Evolutionary conservation across 2,797 vertebrate species (phyloP), one percentile per base, ranked within the genome.

Genomic region (Botia kubotai): DNA sequence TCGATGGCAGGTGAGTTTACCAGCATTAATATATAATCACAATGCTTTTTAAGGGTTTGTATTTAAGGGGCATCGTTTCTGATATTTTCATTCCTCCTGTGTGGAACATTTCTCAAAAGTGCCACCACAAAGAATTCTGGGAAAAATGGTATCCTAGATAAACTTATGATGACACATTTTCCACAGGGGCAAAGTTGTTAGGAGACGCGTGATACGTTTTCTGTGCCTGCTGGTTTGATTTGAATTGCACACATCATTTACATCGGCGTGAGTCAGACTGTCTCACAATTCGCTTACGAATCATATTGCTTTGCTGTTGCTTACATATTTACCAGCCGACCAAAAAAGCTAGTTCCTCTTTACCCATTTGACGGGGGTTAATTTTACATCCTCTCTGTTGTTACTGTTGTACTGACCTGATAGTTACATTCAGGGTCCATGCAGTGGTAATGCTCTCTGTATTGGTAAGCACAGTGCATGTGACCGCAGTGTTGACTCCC

Each of bases 381-480:
- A 8, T 68, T 43, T 63, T 21, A 17, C 52, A 13, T 6, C 33
- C 33, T 14, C 14, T 0, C 5, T n/a, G 57, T 16, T n/a, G 57
- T 16, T 13, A 14, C 21, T 36, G 29, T 53, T 11, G 33, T 10
- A 36, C 91, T 87, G 93, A 99, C 98, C 97, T 99, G 98, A 92
- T 99, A 99, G 95, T 99, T 99, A 93, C 98, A 99, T 92, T 99
- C 98, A 0, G 98, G 97, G 92, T 99, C 98, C 85, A 99, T 96
- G 94, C 98, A 99, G 94, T 99, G 98, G 89, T 99, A 99, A 90
- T 99, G 98, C 82, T 99, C 98, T 52, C 97, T 92, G 89, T 99
- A 99, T 92, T 99, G 98, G 94, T 99, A 99, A 0, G 98, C 98
- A 86, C 98, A 99, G 92, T 99, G 98, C 89, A 99, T 96, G 2